Evolutionary conservation across 2,888 invertebrate genomes (phyloP), one percentile per base, ranked within the genome.

Genomic region (Lasioglossum zephyrum): DNA sequence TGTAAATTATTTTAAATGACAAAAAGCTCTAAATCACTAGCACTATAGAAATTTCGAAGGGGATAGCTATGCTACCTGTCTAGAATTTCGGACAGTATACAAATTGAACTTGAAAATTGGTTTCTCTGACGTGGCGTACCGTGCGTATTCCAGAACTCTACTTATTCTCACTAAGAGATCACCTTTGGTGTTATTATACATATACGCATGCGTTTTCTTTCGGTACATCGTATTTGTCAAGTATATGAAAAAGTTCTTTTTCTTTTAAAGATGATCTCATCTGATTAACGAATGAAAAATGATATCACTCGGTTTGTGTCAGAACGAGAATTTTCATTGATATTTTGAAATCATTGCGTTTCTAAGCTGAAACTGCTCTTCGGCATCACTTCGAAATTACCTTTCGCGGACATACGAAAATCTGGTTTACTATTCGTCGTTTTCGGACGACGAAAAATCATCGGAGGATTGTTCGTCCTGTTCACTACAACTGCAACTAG

Each of bases 401-500:
- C 76, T 77, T 74, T 63, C 60, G 49, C 41, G 47, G 81, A 49
- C n/a, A 16, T 47, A 16, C 44, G 9, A 39, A 18, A 69, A 60
- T 36, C 13, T 77, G 47, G 26, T 74, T 78, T 84, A 84, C 77
- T 79, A 77, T 26, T 84, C 87, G 31, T 79, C 87, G 60, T 73
- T n/a, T 4, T 36, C 41, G 47, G 41, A 77, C 22, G 73, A 78
- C n/a, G 73, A 82, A 63, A 57, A 74, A 49, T 87, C 81, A 8
- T 81, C 83, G 26, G 11, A 80, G 13, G 77, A 82, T 74, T 75
- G 70, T 49, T 87, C 81, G 8, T 81, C 83, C 18, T 41, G 47
- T 57, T 84, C 84, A 72, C 77, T 87, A 47, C 18, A 77, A 60
- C 31, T 63, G 57, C 82, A 84, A 69, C 84, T 81, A 31, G 83